A percentile compares a stretch with the other conserved stretches of the same genome.
phyloP scores from a whole-genome alignment of 2,888 invertebrate species.

The Arctia plantaginis region DNA sequence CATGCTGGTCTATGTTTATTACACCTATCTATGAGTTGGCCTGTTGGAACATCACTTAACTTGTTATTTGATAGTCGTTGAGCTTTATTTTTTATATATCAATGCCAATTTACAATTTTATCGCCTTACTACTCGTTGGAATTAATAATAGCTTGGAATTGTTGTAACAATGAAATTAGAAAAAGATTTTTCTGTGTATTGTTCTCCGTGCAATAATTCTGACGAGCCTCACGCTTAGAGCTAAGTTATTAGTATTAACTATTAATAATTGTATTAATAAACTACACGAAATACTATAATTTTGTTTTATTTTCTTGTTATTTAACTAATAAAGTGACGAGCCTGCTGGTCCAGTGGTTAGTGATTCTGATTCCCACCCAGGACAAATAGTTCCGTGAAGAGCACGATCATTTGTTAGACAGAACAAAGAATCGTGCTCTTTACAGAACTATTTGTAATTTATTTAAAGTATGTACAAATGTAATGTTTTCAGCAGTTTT shows the following conservation, averaged over 20 bases:
- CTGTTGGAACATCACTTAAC: background rate
- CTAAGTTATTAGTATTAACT: slow-evolving; percentile 55
- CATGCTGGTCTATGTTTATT: background rate
- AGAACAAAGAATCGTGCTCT: too few relatives aligned
- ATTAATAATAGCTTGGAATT: background rate
- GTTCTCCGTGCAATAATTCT: background rate
- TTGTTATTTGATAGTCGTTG: background rate
- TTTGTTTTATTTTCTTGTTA: slow-evolving; percentile 25
- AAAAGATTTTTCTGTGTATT: background rate
- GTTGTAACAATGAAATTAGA: background rate
- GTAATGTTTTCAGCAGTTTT: too few relatives aligned
- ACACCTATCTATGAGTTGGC: background rate
- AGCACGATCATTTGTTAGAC: too few relatives aligned
- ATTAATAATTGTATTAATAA: slow-evolving; percentile 49
- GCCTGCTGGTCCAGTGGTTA: too few relatives aligned
- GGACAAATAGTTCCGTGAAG: too few relatives aligned
- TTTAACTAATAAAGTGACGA: too few relatives aligned
- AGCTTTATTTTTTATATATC: background rate
- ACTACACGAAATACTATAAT: slow-evolving; percentile 29
- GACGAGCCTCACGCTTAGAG: slow-evolving; percentile 39
- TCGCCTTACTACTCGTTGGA: slow-evolving; percentile 10
- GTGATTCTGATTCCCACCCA: too few relatives aligned
- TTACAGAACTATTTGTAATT: too few relatives aligned
- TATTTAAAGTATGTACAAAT: too few relatives aligned
- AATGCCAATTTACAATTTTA: background rate